Percentiles rank a stretch among this genome's conserved stretches.
These are phyloP conservation scores for Cricetomys ansorgei DNA, from an alignment of 2,113 vertebrate species.

Conservation along the genomic window DNA sequence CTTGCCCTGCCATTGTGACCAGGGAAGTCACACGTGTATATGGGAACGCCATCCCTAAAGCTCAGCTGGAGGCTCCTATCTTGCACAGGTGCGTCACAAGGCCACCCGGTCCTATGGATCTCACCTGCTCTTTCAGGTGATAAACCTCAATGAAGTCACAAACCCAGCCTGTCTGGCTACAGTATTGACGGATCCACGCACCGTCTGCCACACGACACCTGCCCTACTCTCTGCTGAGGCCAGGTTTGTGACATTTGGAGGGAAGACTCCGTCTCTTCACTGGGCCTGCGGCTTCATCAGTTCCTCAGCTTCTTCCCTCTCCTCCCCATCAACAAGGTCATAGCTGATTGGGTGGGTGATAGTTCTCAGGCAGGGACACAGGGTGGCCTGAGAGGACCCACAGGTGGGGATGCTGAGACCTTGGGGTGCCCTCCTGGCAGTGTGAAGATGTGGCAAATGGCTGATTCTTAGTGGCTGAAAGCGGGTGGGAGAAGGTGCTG, in stretches of 20 bases:
- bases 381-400: slow-evolving; percentile 83
- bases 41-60: background rate
- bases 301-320: slow-evolving; percentile 87
- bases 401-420: background rate
- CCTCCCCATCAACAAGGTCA: slow-evolving; percentile 89
- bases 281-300: slow-evolving; percentile 88
- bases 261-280: slow-evolving; percentile 88
- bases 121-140: slow-evolving; percentile 90
- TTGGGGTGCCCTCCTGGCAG: background rate
- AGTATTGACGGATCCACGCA: slow-evolving; percentile 90
- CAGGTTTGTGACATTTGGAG: slow-evolving; percentile 62
- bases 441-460: background rate
- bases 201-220: slow-evolving; percentile 88
- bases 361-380: slow-evolving; percentile 84
- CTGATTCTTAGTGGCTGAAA: background rate
- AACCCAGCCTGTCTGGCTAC: slow-evolving; percentile 91
- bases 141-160: slow-evolving; percentile 92
- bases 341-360: slow-evolving; percentile 86
- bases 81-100: slow-evolving; percentile 92
- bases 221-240: slow-evolving; percentile 90
- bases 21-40: too few relatives aligned
- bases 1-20: too few relatives aligned
- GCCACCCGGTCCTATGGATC: slow-evolving; percentile 91
- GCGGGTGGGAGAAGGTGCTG: background rate
- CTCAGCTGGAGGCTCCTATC: slow-evolving; percentile 90